These are phyloP conservation scores for Kryphioiulus occultus DNA, from an alignment of 2,888 invertebrate species.

Conservation along the genomic window DNA sequence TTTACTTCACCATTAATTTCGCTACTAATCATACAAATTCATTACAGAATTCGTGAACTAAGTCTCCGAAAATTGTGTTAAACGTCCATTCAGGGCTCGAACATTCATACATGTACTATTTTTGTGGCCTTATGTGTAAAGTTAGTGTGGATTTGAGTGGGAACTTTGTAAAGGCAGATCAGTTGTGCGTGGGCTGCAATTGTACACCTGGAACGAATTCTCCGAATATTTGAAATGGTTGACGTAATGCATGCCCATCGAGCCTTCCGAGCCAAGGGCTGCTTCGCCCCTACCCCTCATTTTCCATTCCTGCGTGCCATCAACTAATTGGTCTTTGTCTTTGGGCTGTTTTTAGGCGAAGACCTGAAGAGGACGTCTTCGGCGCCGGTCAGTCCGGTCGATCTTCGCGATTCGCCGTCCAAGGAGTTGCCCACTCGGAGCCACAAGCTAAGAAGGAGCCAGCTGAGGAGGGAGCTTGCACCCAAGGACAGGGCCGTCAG, in stretches of 20 bases:
- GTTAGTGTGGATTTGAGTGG: no score
- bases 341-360: constrained; percentile 20
- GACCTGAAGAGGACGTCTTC: constrained; percentile 45
- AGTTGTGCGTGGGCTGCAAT: no score
- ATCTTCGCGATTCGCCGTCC: constrained; percentile 43
- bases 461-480: constrained; percentile 12
- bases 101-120: no score
- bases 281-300: no score
- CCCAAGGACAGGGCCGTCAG: not conserved
- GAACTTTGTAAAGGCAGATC: no score
- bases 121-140: no score
- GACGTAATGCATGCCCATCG: not conserved
- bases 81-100: no score
- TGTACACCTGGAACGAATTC: not conserved
- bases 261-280: no score
- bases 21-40: no score
- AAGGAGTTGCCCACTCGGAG: constrained; percentile 43
- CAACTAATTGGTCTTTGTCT: constrained; percentile 13
- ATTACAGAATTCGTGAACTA: no score
- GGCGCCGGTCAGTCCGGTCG: constrained; percentile 39
- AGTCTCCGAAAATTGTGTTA: no score
- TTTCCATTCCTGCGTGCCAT: not conserved
- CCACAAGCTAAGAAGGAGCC: constrained; percentile 41
- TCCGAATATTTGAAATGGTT: not conserved
- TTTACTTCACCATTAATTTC: no score